These are phyloP conservation scores for Rhabdornis inornatus DNA, from an alignment of 2,113 vertebrate species.

Conservation along the genomic window DNA sequence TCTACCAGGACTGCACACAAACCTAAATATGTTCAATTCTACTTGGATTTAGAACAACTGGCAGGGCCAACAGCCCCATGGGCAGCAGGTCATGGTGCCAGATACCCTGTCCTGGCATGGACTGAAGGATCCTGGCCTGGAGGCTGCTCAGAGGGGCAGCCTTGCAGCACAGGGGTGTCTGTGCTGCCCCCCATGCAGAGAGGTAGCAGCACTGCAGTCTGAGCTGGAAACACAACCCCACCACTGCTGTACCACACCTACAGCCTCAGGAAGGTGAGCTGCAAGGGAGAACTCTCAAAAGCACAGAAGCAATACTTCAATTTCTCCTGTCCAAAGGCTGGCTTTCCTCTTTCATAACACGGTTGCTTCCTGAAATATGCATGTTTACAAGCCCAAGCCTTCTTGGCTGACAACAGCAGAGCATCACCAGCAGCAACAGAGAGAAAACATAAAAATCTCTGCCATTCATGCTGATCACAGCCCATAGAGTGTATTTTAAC, in stretches of 20 bases:
- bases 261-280: background rate
- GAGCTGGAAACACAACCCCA: background rate
- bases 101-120: background rate
- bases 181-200: background rate
- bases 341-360: background rate
- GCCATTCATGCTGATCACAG: background rate
- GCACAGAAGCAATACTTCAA: background rate
- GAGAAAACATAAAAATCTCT: background rate
- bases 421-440: background rate
- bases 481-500: background rate
- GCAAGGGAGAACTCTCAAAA: background rate
- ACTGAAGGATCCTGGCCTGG: no score
- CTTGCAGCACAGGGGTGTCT: background rate
- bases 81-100: background rate
- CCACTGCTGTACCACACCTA: rapidly evolving
- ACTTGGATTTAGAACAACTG: background rate
- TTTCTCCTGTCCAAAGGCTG: background rate
- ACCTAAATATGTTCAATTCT: background rate
- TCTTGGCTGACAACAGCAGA: background rate
- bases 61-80: background rate
- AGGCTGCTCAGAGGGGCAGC: background rate
- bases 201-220: rapidly evolving
- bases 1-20: background rate
- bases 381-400: background rate
- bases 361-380: background rate